Percentiles rank a stretch among this genome's conserved stretches.
Conservation (phyloP, 2,113 vertebrate genomes). For the Dolichallabes microphthalmus region DNA sequence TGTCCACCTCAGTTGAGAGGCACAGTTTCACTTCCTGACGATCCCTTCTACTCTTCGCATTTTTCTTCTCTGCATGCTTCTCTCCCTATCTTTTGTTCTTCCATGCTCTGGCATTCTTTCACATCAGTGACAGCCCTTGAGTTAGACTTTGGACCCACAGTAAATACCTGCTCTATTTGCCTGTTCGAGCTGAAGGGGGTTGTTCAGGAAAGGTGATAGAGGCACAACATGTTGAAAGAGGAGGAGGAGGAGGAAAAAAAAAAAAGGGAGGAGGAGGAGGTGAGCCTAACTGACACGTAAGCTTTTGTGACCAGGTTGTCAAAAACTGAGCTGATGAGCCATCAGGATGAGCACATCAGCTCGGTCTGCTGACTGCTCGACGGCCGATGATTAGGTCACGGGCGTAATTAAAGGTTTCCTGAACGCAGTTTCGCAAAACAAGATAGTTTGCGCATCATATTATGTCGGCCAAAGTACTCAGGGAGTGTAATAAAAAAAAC, state of each 20-base stretch:
- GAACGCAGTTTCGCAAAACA: slow-evolving; percentile 12
- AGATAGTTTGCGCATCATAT: slow-evolving; percentile 12
- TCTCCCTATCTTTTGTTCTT: slow-evolving; percentile 28
- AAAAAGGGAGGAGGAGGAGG: neutral
- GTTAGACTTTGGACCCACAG: slow-evolving; percentile 72
- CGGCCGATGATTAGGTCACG: slow-evolving; percentile 44
- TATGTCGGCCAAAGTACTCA: neutral
- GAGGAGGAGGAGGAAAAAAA: slow-evolving; percentile 2
- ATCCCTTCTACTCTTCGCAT: slow-evolving; percentile 50
- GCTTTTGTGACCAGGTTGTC: slow-evolving; percentile 41
- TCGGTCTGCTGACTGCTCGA: slow-evolving; percentile 31
- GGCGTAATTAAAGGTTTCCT: slow-evolving; percentile 30
- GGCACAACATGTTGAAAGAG: slow-evolving; percentile 25
- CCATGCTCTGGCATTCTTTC: slow-evolving; percentile 71
- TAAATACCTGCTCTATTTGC: slow-evolving; percentile 76
- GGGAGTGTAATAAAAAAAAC: neutral
- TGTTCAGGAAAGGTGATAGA: slow-evolving; percentile 37
- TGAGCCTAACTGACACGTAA: slow-evolving; percentile 36
- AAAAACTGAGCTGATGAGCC: slow-evolving; percentile 34
- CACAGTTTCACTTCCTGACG: slow-evolving; percentile 67
- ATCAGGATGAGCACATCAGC: slow-evolving; percentile 39
- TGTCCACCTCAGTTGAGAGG: slow-evolving; percentile 72
- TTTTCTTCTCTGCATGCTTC: slow-evolving; percentile 56
- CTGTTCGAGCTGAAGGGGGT: slow-evolving; percentile 32
- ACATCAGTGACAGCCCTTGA: slow-evolving; percentile 63